Conservation (phyloP, 2,888 invertebrate genomes). For the Acanthosoma haemorrhoidale region DNA sequence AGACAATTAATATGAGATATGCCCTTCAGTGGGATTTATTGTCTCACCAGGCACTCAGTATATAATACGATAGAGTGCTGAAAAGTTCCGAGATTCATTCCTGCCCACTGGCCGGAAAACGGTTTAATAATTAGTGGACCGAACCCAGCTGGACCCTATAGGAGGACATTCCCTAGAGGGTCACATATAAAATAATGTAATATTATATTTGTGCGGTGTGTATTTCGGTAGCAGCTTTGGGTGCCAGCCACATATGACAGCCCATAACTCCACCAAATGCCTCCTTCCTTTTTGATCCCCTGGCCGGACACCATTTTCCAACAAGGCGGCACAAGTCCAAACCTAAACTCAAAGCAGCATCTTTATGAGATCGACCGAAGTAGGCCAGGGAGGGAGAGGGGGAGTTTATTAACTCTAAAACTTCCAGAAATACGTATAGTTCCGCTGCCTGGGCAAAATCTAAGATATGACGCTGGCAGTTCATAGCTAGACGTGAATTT, state of each 20-base stretch:
- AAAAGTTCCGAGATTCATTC: background rate
- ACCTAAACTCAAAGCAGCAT: background rate
- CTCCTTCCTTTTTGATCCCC: background rate
- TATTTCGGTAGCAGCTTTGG: background rate
- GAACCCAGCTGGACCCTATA: background rate
- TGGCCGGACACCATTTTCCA: background rate
- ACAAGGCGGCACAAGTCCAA: constrained; percentile 8
- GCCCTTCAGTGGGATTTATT: background rate
- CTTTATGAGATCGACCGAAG: background rate
- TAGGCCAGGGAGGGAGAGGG: background rate
- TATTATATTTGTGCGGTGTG: constrained; percentile 8
- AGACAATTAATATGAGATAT: background rate
- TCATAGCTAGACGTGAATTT: no score
- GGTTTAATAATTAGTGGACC: background rate
- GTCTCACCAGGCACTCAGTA: background rate
- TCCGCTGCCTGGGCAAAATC: no score
- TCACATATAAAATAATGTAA: constrained; percentile 19
- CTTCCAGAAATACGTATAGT: no score
- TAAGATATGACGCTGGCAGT: no score
- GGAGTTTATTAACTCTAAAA: no score
- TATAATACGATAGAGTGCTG: background rate
- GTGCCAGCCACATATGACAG: background rate
- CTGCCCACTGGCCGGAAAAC: background rate
- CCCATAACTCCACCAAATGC: constrained; percentile 10
- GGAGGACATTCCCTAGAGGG: background rate